These are phyloP conservation scores for Campaea margaritaria DNA, from an alignment of 2,888 invertebrate species.

Conservation along the genomic window DNA sequence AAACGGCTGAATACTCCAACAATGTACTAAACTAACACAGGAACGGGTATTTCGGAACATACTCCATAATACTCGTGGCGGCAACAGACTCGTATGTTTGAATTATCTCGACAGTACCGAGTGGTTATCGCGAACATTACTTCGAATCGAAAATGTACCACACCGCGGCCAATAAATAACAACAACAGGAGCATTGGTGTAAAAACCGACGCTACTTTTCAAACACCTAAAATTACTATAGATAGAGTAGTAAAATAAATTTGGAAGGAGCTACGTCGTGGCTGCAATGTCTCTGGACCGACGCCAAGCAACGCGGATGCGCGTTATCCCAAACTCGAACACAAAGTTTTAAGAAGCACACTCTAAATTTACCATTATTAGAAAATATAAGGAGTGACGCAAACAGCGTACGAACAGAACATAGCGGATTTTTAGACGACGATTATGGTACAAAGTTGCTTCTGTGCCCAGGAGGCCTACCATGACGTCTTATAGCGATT, in stretches of 20 bases:
- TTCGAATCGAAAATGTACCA: slow-evolving; percentile 46
- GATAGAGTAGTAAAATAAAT: slow-evolving; percentile 73
- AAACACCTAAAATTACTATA: slow-evolving; percentile 51
- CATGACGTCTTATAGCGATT: too few species aligned
- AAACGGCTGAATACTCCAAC: slow-evolving; percentile 5
- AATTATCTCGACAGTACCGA: slow-evolving; percentile 49
- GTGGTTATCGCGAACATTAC: slow-evolving; percentile 44
- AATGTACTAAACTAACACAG: slow-evolving; percentile 27
- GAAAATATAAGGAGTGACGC: slow-evolving; percentile 60
- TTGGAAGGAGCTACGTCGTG: slow-evolving; percentile 59
- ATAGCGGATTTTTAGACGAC: slow-evolving; percentile 60
- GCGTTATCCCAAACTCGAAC: slow-evolving; percentile 57
- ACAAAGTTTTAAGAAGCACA: slow-evolving; percentile 66
- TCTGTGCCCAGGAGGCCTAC: slow-evolving; percentile 43
- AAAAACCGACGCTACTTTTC: slow-evolving; percentile 39
- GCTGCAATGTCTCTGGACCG: slow-evolving; percentile 58
- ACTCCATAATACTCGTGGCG: slow-evolving; percentile 50
- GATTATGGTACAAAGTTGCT: slow-evolving; percentile 55
- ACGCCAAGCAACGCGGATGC: slow-evolving; percentile 63
- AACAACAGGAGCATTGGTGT: slow-evolving; percentile 42
- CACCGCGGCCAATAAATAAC: slow-evolving; percentile 38
- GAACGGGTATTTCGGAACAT: slow-evolving; percentile 44
- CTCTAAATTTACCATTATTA: slow-evolving; percentile 65
- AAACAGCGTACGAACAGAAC: slow-evolving; percentile 50
- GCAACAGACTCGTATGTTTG: slow-evolving; percentile 52